phyloP scores from a whole-genome alignment of 2,113 vertebrate genomes.

The Periophthalmus modestus region DNA sequence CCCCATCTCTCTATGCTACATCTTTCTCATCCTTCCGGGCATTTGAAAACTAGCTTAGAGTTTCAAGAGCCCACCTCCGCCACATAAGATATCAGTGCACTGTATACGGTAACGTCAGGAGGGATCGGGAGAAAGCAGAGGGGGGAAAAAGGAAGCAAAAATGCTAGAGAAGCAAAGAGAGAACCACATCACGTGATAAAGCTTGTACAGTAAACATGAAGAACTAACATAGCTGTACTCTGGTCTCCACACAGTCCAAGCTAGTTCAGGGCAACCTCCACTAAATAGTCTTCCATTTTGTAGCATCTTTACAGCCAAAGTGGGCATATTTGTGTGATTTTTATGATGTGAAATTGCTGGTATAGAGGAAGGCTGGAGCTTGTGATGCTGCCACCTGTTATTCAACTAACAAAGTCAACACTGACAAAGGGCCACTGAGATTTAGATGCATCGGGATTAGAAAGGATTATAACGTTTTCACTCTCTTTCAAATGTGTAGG shows the following conservation, averaged over 20 bases:
- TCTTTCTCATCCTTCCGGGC: slow-evolving; percentile 78
- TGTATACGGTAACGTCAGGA: slow-evolving; percentile 73
- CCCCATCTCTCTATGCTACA: slow-evolving; percentile 70
- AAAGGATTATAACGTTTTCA: slow-evolving; percentile 1
- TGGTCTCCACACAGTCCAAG: slow-evolving; percentile 18
- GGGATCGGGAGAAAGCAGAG: slow-evolving; percentile 63
- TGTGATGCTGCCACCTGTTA: slow-evolving; percentile 77
- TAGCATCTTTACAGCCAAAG: slow-evolving; percentile 70
- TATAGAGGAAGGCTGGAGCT: slow-evolving; percentile 27
- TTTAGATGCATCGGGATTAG: slow-evolving; percentile 26
- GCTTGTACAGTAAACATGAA: slow-evolving; percentile 73
- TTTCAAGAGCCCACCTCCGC: slow-evolving; percentile 73
- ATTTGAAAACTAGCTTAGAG: slow-evolving; percentile 80
- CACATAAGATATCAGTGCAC: slow-evolving; percentile 72
- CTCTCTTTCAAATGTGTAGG: not conserved
- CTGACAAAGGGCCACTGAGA: slow-evolving; percentile 27
- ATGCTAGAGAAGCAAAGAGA: slow-evolving; percentile 65
- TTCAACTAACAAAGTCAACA: slow-evolving; percentile 45
- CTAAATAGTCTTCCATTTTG: slow-evolving; percentile 73
- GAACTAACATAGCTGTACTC: slow-evolving; percentile 67
- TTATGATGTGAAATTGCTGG: slow-evolving; percentile 48
- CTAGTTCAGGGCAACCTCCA: slow-evolving; percentile 63
- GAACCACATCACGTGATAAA: slow-evolving; percentile 65
- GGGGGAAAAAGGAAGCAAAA: slow-evolving; percentile 67
- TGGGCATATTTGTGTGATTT: slow-evolving; percentile 73